A percentile compares a stretch with the other conserved stretches of the same genome.
phyloP scores from a whole-genome alignment of 2,888 invertebrate genomes.

The Tetropium fuscum region DNA sequence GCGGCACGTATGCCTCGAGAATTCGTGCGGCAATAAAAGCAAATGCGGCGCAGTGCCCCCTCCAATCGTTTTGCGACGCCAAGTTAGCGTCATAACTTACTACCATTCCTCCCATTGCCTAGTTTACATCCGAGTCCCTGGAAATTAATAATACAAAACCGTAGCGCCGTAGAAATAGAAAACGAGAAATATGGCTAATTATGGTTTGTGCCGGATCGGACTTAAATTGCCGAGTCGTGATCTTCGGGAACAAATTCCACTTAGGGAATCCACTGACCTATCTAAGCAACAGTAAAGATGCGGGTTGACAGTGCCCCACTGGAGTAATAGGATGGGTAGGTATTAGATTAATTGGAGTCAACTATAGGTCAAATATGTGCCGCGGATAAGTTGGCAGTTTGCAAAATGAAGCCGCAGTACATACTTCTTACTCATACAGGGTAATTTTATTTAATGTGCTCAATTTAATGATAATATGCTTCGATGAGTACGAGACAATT shows the following conservation, averaged over 20 bases:
- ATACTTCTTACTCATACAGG: too few relatives aligned
- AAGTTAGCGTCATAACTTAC: slow-evolving; percentile 1
- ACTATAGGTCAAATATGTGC: too few relatives aligned
- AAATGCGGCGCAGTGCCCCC: slow-evolving; percentile 1
- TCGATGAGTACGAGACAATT: too few relatives aligned
- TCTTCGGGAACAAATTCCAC: slow-evolving; percentile 19
- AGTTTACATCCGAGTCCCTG: slow-evolving; percentile 7
- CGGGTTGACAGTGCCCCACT: too few relatives aligned
- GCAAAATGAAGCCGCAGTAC: too few relatives aligned
- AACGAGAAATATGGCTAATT: slow-evolving; percentile 29
- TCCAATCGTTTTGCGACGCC: slow-evolving; percentile 2
- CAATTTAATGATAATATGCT: too few relatives aligned
- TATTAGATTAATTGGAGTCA: too few relatives aligned
- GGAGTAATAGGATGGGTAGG: too few relatives aligned
- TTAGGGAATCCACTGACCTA: slow-evolving; percentile 19
- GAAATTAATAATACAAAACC: slow-evolving; percentile 8
- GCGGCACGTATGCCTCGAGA: neutral
- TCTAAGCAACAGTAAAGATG: too few relatives aligned
- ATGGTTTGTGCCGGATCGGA: slow-evolving; percentile 25
- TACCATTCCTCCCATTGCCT: neutral
- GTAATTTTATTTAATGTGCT: too few relatives aligned
- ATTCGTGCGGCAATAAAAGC: neutral
- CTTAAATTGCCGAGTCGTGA: slow-evolving; percentile 31
- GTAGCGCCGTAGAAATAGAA: slow-evolving; percentile 15
- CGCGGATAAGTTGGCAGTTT: too few relatives aligned